Evolutionary conservation across 2,797 vertebrate genomes (phyloP).

Genomic region (Salmo trutta): DNA sequence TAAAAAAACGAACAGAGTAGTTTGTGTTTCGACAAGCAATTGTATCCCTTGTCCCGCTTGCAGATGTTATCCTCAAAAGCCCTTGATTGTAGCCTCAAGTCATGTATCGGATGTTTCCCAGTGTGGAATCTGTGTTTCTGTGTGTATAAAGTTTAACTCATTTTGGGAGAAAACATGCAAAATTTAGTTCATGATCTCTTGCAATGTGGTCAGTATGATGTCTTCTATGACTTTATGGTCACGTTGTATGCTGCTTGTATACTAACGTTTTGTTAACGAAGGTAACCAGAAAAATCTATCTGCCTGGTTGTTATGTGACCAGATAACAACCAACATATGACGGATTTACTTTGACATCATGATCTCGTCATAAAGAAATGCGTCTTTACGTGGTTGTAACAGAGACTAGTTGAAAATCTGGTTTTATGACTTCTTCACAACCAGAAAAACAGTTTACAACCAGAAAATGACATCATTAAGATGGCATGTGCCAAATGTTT

Average conservation of each 20-base stretch:
- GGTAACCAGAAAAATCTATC: too few relatives aligned
- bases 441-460: neutral
- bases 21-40: slow-evolving; percentile 6
- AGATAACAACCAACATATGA: neutral
- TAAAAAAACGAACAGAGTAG: neutral
- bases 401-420: neutral
- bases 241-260: neutral
- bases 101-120: slow-evolving; percentile 8
- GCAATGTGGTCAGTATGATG: neutral
- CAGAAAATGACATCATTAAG: neutral
- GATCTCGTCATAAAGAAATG: too few relatives aligned
- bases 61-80: neutral
- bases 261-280: neutral
- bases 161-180: slow-evolving; percentile 1
- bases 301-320: neutral
- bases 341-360: too few relatives aligned
- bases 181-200: neutral
- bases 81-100: neutral
- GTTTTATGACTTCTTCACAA: neutral
- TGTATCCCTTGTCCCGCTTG: neutral
- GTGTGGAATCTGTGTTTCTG: neutral
- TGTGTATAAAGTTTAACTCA: neutral
- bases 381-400: neutral
- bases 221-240: neutral
- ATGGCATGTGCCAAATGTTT: neutral